Conservation (phyloP, 2,888 invertebrate genomes). For the Tanytarsus gracilentus region DNA sequence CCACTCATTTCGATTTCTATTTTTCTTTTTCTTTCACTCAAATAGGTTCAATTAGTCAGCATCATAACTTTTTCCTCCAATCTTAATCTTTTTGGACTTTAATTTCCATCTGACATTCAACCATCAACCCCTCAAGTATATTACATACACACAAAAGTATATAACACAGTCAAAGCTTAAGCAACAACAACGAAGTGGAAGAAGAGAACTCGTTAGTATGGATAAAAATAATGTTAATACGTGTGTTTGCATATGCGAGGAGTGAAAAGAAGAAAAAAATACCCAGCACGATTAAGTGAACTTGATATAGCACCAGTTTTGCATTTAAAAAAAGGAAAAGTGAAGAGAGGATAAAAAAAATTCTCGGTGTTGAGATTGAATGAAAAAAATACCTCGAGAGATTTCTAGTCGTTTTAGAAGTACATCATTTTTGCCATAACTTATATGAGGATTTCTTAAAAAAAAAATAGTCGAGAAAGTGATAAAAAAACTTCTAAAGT, state of each 20-base stretch:
- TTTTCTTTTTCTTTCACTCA: conserved; percentile 6
- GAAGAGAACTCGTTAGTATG: not conserved
- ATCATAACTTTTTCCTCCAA: conserved; percentile 26
- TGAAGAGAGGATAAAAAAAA: conserved; percentile 4
- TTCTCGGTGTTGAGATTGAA: conserved; percentile 18
- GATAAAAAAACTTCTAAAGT: not conserved
- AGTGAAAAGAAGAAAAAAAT: conserved; percentile 13
- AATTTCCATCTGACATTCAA: conserved; percentile 26
- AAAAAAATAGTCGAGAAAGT: too few relatives aligned
- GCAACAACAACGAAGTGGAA: not conserved
- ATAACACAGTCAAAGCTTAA: not conserved
- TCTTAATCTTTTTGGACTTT: conserved; percentile 28
- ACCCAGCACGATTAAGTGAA: conserved; percentile 6
- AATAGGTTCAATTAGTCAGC: conserved; percentile 26
- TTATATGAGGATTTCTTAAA: conserved; percentile 4
- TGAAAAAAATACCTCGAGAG: conserved; percentile 29
- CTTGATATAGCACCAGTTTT: conserved; percentile 6
- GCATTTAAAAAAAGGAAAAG: not conserved
- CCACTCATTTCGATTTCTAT: not conserved
- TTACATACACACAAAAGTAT: not conserved
- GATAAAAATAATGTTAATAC: not conserved
- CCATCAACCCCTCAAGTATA: conserved; percentile 11
- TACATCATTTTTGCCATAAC: conserved; percentile 1
- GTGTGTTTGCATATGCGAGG: not conserved
- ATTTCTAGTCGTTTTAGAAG: conserved; percentile 22